Percentiles rank a stretch among this genome's conserved stretches.
Evolutionary conservation across 2,888 invertebrate genomes (phyloP).

Genomic region (Neoascia interrupta): DNA sequence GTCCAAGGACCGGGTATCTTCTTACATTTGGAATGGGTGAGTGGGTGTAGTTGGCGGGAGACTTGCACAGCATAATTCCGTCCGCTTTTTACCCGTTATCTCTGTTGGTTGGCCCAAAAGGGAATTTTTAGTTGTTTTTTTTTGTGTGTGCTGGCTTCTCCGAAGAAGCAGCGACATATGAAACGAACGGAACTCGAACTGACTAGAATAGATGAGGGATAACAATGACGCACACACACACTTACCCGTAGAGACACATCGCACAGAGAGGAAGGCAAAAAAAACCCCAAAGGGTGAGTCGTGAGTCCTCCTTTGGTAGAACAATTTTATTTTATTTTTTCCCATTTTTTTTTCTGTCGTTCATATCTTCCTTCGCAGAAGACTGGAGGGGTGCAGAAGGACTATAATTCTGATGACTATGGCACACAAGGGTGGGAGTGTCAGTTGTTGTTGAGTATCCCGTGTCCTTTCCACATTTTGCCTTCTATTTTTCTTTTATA

Average conservation of each 20-base stretch:
- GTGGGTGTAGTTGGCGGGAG: conserved; percentile 6
- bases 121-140: conserved; percentile 24
- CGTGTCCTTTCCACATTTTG: conserved; percentile 69
- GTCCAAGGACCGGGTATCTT: conserved; percentile 52
- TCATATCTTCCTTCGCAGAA: conserved; percentile 53
- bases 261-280: conserved; percentile 10
- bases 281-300: conserved; percentile 62
- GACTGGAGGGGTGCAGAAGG: conserved; percentile 44
- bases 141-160: conserved; percentile 44
- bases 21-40: conserved; percentile 43
- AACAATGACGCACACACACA: conserved; percentile 65
- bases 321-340: conserved; percentile 44
- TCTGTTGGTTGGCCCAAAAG: conserved; percentile 61
- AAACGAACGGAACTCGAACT: conserved; percentile 69
- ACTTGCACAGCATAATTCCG: conserved; percentile 55
- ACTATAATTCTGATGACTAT: conserved; percentile 69
- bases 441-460: conserved; percentile 70
- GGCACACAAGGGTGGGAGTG: conserved; percentile 67
- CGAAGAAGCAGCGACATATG: conserved; percentile 60
- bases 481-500: conserved; percentile 15
- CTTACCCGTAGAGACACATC: conserved; percentile 27
- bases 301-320: conserved; percentile 62
- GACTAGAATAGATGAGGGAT: conserved; percentile 70
- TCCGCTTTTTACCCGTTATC: conserved; percentile 68
- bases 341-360: conserved; percentile 38